These are phyloP conservation scores for Pristionchus exspectatus DNA, from an alignment of 2,888 invertebrate genomes.

Conservation along the genomic window DNA sequence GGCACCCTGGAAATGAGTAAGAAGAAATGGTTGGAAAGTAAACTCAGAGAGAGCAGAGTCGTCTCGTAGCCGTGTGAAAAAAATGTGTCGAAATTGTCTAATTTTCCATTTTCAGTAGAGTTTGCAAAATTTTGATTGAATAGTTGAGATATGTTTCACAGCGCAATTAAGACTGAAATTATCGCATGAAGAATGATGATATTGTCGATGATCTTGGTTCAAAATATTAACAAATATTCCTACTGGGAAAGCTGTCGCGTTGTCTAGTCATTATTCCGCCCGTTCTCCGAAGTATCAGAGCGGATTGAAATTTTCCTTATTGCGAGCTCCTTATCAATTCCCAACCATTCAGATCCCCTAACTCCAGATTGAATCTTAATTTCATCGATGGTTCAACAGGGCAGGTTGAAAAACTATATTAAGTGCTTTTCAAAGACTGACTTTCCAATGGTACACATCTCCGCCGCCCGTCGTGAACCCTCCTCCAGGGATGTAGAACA, in stretches of 20 bases:
- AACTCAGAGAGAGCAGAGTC: neutral
- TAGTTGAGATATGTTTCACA: neutral
- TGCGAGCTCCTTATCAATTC: too few species aligned
- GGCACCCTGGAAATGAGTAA: neutral
- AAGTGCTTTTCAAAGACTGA: neutral
- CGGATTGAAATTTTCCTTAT: too few species aligned
- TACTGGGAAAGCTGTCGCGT: too few species aligned
- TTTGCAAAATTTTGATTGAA: neutral
- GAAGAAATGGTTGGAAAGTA: too few species aligned
- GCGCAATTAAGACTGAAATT: neutral
- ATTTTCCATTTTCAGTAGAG: neutral
- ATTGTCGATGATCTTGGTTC: neutral
- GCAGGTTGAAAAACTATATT: too few species aligned
- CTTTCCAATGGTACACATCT: conserved; percentile 3
- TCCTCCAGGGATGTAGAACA: neutral
- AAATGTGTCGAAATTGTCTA: neutral
- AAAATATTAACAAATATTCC: too few species aligned
- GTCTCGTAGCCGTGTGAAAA: neutral
- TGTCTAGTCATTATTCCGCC: too few species aligned
- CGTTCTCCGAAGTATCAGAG: too few species aligned
- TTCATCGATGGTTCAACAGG: too few species aligned
- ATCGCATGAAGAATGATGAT: neutral
- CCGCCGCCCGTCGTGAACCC: neutral
- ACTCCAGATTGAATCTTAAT: too few species aligned
- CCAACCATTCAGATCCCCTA: too few species aligned